Evolutionary conservation across 2,797 vertebrate genomes (phyloP).

Genomic region (Gorsachius magnificus): DNA sequence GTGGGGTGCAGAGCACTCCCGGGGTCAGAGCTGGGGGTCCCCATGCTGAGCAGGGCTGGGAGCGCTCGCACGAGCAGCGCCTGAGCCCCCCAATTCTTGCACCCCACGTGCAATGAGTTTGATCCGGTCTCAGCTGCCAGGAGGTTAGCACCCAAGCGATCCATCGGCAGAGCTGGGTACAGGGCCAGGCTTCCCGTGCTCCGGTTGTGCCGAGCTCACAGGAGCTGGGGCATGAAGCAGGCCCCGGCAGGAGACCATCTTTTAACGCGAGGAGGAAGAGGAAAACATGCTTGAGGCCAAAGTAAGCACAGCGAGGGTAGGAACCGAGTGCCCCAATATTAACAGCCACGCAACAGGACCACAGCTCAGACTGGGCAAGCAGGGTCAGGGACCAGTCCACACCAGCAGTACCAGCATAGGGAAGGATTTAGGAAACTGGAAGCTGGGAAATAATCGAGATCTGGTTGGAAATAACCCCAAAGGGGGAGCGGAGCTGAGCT

Average conservation of each 20-base stretch:
- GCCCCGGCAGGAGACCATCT: neutral
- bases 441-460: neutral
- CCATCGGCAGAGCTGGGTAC: fast-evolving
- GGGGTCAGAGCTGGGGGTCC: neutral
- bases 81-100: neutral
- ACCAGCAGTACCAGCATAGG: neutral
- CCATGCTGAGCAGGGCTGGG: neutral
- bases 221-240: neutral
- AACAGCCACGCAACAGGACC: too few relatives aligned
- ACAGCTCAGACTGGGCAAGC: too few relatives aligned
- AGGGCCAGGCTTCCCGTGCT: too few relatives aligned
- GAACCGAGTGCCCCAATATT: fast-evolving
- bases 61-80: neutral
- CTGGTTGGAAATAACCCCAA: neutral
- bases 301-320: neutral
- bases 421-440: neutral
- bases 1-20: neutral
- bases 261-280: neutral
- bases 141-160: fast-evolving
- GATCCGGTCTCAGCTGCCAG: neutral
- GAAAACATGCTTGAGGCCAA: fast-evolving
- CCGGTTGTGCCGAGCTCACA: neutral
- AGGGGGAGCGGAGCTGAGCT: fast-evolving
- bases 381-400: neutral
- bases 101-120: fast-evolving